phyloP scores from a whole-genome alignment of 2,113 vertebrate genomes.

The Euleptes europaea region DNA sequence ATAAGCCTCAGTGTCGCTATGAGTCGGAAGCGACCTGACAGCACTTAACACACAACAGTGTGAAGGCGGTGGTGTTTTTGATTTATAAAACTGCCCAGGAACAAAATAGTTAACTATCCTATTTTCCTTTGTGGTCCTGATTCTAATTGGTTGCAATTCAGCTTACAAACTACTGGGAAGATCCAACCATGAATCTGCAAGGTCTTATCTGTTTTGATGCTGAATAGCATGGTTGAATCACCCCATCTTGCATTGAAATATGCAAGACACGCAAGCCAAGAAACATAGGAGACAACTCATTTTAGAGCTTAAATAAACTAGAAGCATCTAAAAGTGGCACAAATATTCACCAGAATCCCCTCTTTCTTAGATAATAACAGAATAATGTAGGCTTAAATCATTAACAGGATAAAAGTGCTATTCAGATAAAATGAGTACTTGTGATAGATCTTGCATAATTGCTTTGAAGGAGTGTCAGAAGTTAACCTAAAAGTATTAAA shows the following conservation, averaged over 20 bases:
- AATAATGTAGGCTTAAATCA: constrained; percentile 52
- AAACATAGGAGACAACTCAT: accelerated
- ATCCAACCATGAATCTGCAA: too few species aligned
- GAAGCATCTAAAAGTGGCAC: neutral
- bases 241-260: neutral
- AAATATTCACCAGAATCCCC: constrained; percentile 25
- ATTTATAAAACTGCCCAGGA: too few species aligned
- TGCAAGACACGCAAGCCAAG: neutral
- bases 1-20: too few species aligned
- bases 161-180: too few species aligned
- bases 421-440: constrained; percentile 72
- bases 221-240: constrained; percentile 11
- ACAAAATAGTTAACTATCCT: neutral
- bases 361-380: constrained; percentile 38
- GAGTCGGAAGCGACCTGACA: too few species aligned
- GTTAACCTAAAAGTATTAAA: constrained; percentile 63
- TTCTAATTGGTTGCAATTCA: too few species aligned
- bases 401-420: constrained; percentile 64
- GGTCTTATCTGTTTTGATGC: too few species aligned
- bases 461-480: constrained; percentile 67
- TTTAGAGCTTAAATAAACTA: neutral
- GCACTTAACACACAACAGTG: too few species aligned
- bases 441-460: constrained; percentile 60
- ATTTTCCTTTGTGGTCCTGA: too few species aligned
- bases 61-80: too few species aligned